These are phyloP conservation scores for Silurus aristotelis DNA, from an alignment of 2,797 vertebrate species.

Conservation along the genomic window DNA sequence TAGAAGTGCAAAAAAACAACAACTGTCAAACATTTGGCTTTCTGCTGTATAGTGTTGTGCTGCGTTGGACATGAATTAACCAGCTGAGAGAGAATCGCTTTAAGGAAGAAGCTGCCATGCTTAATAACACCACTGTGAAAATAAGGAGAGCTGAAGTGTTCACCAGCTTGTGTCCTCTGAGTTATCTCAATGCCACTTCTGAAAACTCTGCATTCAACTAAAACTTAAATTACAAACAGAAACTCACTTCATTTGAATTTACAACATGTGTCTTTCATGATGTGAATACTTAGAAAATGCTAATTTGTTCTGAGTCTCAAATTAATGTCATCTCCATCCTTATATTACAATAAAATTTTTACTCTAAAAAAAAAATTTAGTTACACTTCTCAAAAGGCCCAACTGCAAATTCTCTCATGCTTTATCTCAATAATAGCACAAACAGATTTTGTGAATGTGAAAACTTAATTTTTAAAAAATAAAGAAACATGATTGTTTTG, in stretches of 20 bases:
- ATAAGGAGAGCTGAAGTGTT: conserved; percentile 24
- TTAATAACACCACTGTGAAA: conserved; percentile 29
- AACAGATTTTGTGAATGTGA: not conserved
- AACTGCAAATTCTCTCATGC: not conserved
- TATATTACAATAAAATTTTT: not conserved
- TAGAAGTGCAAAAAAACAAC: conserved; percentile 4
- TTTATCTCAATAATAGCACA: not conserved
- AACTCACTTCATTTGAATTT: not conserved
- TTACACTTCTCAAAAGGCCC: not conserved
- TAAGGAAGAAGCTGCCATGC: conserved; percentile 46
- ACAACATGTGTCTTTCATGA: conserved; percentile 11
- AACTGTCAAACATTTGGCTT: conserved; percentile 29
- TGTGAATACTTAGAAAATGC: conserved; percentile 27
- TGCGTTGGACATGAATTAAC: conserved; percentile 23
- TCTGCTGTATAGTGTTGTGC: conserved; percentile 7
- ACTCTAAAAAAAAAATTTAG: not conserved
- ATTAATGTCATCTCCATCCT: conserved; percentile 32
- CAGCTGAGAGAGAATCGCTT: conserved; percentile 37
- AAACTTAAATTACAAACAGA: conserved; percentile 15
- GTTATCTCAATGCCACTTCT: conserved; percentile 12
- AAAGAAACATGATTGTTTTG: not conserved
- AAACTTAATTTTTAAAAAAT: not conserved
- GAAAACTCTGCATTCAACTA: conserved; percentile 1
- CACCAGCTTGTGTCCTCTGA: conserved; percentile 26
- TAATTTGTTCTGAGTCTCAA: conserved; percentile 6